Percentiles rank a stretch among this genome's conserved stretches.
Evolutionary conservation across 2,888 invertebrate species (phyloP).

Genomic region (Ophion obscuratus): DNA sequence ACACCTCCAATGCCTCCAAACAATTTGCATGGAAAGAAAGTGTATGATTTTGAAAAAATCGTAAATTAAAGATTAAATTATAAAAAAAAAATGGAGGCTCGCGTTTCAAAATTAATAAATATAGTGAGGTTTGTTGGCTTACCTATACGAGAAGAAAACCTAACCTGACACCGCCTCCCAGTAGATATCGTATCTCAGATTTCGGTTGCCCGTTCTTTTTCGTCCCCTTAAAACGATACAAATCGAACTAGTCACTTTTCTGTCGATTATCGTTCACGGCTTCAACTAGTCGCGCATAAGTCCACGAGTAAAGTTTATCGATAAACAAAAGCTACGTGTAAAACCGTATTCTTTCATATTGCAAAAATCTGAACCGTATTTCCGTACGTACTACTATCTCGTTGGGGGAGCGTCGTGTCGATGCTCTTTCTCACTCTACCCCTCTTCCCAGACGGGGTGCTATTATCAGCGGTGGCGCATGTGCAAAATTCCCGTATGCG

Average conservation of each 20-base stretch:
- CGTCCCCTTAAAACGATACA: background rate
- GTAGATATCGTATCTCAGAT: constrained; percentile 30
- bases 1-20: background rate
- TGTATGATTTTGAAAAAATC: background rate
- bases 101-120: constrained; percentile 15
- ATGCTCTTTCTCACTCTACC: constrained; percentile 41
- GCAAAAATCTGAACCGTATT: constrained; percentile 44
- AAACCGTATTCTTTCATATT: constrained; percentile 53
- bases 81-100: background rate
- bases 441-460: constrained; percentile 4
- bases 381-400: constrained; percentile 43
- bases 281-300: constrained; percentile 3
- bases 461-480: constrained; percentile 38
- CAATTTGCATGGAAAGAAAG: background rate
- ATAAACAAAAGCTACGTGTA: constrained; percentile 21
- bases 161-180: constrained; percentile 77
- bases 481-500: constrained; percentile 38
- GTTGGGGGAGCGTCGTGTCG: constrained; percentile 39
- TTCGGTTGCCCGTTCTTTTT: constrained; percentile 20
- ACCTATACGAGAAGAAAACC: constrained; percentile 59
- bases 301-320: constrained; percentile 40
- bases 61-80: background rate
- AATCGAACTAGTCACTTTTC: constrained; percentile 14
- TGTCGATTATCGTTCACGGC: constrained; percentile 15
- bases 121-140: constrained; percentile 61